These are phyloP conservation scores for Zele albiditarsus DNA, from an alignment of 2,888 invertebrate genomes.

Conservation along the genomic window DNA sequence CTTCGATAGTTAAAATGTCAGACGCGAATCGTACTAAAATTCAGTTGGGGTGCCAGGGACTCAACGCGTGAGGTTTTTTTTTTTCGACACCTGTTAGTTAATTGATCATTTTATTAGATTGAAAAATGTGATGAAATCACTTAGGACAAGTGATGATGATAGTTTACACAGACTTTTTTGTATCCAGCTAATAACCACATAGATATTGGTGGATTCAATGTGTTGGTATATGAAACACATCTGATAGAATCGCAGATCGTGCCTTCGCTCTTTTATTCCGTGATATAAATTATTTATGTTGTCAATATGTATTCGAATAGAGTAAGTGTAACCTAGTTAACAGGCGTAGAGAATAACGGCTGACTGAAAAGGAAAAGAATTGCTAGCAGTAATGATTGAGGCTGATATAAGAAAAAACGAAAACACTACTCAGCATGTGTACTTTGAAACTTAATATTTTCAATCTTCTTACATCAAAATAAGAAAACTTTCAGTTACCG, in stretches of 20 bases:
- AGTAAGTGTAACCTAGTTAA: slow-evolving; percentile 55
- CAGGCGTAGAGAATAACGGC: slow-evolving; percentile 54
- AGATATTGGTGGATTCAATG: slow-evolving; percentile 10
- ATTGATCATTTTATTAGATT: background rate
- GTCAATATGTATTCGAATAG: slow-evolving; percentile 48
- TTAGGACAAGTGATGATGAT: background rate
- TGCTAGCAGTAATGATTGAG: slow-evolving; percentile 46
- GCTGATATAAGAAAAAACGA: slow-evolving; percentile 37
- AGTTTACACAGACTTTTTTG: background rate
- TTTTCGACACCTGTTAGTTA: background rate
- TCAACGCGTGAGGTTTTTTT: background rate
- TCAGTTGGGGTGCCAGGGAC: background rate
- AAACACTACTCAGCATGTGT: slow-evolving; percentile 16
- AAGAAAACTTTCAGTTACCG: background rate
- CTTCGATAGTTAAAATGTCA: no score
- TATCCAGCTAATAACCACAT: background rate
- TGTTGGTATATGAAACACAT: slow-evolving; percentile 42
- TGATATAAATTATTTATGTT: slow-evolving; percentile 53
- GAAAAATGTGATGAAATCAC: slow-evolving; percentile 11
- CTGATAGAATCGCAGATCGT: slow-evolving; percentile 52
- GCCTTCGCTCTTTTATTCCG: slow-evolving; percentile 53
- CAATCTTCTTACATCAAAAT: background rate
- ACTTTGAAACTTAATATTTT: slow-evolving; percentile 11
- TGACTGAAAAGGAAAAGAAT: slow-evolving; percentile 56
- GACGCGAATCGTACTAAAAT: no score